A percentile compares a stretch with the other conserved stretches of the same genome.
Conservation (phyloP, 2,888 invertebrate genomes). For the Notocelia uddmanniana region DNA sequence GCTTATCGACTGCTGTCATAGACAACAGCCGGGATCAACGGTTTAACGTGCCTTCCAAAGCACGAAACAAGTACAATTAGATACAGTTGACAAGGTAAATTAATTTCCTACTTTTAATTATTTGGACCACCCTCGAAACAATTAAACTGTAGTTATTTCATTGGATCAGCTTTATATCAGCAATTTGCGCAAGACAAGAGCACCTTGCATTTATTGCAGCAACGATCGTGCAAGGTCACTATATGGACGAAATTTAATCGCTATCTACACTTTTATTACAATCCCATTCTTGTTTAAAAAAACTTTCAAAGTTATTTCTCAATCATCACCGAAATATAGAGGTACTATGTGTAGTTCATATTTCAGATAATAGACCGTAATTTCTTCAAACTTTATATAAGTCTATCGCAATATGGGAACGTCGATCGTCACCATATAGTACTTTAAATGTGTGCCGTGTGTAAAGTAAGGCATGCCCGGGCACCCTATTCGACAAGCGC, state of each 20-base stretch:
- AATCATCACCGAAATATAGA: not conserved
- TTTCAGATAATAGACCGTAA: not conserved
- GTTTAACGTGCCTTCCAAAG: no score
- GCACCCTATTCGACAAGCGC: not conserved
- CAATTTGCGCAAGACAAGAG: constrained; percentile 20
- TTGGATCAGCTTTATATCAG: constrained; percentile 10
- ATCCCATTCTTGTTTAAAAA: constrained; percentile 10
- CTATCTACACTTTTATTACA: constrained; percentile 9
- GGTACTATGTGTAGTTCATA: no score
- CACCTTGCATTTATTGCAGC: constrained; percentile 21
- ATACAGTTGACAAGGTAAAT: no score
- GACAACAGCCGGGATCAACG: no score
- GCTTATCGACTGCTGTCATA: no score
- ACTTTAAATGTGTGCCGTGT: no score
- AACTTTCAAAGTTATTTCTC: not conserved
- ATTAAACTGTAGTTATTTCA: constrained; percentile 1
- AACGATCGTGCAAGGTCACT: constrained; percentile 10
- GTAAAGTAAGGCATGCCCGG: no score
- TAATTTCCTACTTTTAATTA: not conserved
- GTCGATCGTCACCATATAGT: no score
- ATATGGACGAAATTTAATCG: constrained; percentile 18
- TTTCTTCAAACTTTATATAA: not conserved
- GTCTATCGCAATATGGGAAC: no score
- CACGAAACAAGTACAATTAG: no score
- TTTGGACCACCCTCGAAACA: not conserved